phyloP scores from a whole-genome alignment of 2,888 invertebrate genomes.

The Julus scanicus region DNA sequence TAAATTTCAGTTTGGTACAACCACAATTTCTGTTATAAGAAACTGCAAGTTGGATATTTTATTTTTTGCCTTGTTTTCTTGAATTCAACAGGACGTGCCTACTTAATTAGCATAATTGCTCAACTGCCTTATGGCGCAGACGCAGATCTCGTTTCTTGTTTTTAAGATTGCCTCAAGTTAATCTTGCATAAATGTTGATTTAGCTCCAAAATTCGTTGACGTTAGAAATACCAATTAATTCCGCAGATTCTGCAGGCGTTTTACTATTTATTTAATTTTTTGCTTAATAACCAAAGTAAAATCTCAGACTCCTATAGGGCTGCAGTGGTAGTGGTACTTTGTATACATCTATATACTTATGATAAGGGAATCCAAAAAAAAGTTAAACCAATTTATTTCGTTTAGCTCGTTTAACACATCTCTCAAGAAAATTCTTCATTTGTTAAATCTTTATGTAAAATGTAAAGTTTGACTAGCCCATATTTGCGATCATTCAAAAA shows the following conservation, averaged over 20 bases:
- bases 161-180: neutral
- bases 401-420: no score
- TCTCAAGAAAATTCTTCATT: no score
- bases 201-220: neutral
- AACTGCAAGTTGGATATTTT: neutral
- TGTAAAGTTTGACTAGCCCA: no score
- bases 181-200: neutral
- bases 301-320: neutral
- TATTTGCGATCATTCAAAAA: no score
- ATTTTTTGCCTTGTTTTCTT: neutral
- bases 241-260: neutral
- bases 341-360: no score
- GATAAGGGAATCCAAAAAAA: no score
- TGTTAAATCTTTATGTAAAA: no score
- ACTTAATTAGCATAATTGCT: constrained; percentile 43
- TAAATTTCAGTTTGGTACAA: neutral
- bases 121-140: neutral
- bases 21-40: neutral
- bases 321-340: no score
- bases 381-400: no score
- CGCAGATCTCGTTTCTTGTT: neutral
- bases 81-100: neutral
- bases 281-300: neutral
- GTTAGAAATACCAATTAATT: neutral
- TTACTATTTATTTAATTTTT: neutral